Base-by-base conservation (phyloP, 2,113 vertebrate species). In the Gallinago undulata region DNA sequence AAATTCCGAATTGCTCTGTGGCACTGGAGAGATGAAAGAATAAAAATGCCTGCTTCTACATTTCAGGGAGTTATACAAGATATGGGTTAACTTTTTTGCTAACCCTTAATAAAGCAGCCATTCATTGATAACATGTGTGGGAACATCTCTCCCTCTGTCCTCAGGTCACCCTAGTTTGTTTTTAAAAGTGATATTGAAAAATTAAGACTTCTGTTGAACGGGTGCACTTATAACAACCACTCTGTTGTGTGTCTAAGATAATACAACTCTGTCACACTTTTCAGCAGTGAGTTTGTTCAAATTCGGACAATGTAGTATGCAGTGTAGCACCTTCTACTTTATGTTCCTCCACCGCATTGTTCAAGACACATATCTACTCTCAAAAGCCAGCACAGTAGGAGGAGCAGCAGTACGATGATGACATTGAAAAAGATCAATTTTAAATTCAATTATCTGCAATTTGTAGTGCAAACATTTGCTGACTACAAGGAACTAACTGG, bases 301-400 rank as follows among this genome's bases (percentile, higher is more conserved):
- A 64, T 74, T 33, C 0, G 3, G 31, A 27, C 31, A n/a, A 13
- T 2, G 18, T 8, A 39, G 30, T 22, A 35, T 0, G 13, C 10
- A 57, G 23, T 0, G 0, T 2, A 70, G 28, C 3, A 53, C 9
- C 1, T 0, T 12, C 51, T 63, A n/a, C 35, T 66, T 85, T 8
- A 30, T 8, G 8, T 22, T 69, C 33, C 23, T 17, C 27, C 15
- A 69, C 0, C 0, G 0, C 0, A 0, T 11, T 37, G 21, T 1
- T 68, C 63, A 43, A 60, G 31, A 67, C 39, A 37, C 11, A 18
- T 2, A 5, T 23, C n/a, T 6, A 47, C 30, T 83, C n/a, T 41
- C n/a, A 83, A 72, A 88, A 64, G 11, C 1, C 25, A 82, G 16
- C 19, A 19, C 27, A 84, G 17, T 5, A 69, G 23, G 57, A 74